Evolutionary conservation across 2,113 vertebrate genomes (phyloP).

Genomic region (Aptenodytes forsteri): DNA sequence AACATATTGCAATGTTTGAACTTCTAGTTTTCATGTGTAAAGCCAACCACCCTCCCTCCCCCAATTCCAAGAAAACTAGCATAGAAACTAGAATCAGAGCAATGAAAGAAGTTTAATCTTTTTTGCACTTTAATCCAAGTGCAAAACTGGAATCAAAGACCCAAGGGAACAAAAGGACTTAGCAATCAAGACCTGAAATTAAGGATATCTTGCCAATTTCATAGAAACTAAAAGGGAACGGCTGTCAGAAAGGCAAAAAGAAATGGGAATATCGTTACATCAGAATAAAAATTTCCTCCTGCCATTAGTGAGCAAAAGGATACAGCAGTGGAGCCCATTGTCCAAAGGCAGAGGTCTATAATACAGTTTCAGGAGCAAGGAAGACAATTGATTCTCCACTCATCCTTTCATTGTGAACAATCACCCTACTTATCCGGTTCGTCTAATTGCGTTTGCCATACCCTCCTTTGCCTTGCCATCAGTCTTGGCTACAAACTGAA

Average conservation of each 20-base stretch:
- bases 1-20: neutral
- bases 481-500: neutral
- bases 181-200: neutral
- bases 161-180: neutral
- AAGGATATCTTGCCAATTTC: neutral
- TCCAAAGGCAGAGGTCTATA: neutral
- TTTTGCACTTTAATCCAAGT: neutral
- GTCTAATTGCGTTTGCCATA: neutral
- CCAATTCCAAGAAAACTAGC: neutral
- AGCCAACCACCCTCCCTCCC: neutral
- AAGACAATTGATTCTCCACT: neutral
- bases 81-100: neutral
- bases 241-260: neutral
- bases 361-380: neutral
- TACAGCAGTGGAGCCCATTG: neutral
- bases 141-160: neutral
- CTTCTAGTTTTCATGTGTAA: neutral
- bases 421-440: neutral
- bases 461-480: neutral
- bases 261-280: rapidly evolving
- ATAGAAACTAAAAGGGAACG: neutral
- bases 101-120: neutral
- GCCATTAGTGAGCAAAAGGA: neutral
- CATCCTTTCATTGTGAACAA: neutral
- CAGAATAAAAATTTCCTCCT: neutral